Evolutionary conservation across 2,888 invertebrate species (phyloP), one percentile per base, ranked within the genome.

Genomic region (Pyrochroa serraticornis): DNA sequence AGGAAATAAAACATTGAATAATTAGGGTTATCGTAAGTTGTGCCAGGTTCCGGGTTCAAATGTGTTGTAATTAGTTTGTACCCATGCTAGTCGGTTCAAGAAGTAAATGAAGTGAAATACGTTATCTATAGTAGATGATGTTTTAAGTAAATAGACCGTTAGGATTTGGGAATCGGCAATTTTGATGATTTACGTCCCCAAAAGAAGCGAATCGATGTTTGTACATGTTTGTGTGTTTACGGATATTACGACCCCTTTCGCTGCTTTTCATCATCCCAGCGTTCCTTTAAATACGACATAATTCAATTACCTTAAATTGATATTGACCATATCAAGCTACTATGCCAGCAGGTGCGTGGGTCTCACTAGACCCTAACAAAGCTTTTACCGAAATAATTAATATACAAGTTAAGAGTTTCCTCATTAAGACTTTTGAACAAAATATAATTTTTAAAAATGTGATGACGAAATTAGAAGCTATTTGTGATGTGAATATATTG

Each of bases 261-360:
- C 67, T 63, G 66, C 67, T 63, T 67, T 68, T 65, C 66, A 66
- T 62, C 65, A 64, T 64, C 60, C 59, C 58, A 46, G 10, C 49
- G 56, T 50, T 53, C 63, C 62, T 65, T 53, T 61, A 62, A 66
- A 68, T 66, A 67, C 63, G 63, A 60, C 60, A 64, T 58, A 71
- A 72, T 71, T 71, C 68, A 71, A 71, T 72, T 72, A 72, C 59
- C 48, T 48, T 60, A 71, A 73, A 72, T 71, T 70, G 70, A 72
- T 71, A 70, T 72, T 73, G 73, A 72, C 73, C 73, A 71, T 70
- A 70, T 69, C 69, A 58, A 58, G 52, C 42, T 36, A 42, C 9
- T 13, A 39, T 30, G 22, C 64, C 57, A 43, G 53, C 67, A 70
- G 66, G 67, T 68, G 67, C 60, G 58, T 63, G 53, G 59, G 60